Evolutionary conservation across 1,140 invertebrate species (phyloP).

Genomic region (Cataglyphis hispanica): DNA sequence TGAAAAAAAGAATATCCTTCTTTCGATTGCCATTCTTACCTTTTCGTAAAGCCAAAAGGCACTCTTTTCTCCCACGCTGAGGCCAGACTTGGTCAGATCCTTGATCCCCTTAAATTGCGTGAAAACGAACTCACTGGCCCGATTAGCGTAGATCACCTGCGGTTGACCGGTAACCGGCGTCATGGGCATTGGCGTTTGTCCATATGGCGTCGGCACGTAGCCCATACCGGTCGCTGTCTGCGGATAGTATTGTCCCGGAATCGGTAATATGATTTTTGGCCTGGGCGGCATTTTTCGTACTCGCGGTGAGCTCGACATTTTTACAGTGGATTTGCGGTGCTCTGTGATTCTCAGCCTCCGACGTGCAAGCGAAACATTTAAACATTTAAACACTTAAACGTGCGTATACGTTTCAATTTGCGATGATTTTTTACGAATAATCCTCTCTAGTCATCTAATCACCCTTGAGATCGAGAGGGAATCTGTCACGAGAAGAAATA

Average conservation of each 20-base stretch:
- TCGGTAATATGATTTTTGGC: conserved; percentile 87
- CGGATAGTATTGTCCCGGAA: conserved; percentile 84
- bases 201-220: conserved; percentile 82
- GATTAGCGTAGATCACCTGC: conserved; percentile 88
- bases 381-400: background rate
- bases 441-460: background rate
- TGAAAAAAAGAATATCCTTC: background rate
- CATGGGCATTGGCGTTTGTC: conserved; percentile 85
- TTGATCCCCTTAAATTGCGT: conserved; percentile 92
- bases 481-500: background rate
- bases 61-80: conserved; percentile 93
- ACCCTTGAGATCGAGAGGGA: background rate
- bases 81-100: conserved; percentile 92
- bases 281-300: conserved; percentile 80
- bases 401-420: background rate
- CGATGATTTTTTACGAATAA: background rate
- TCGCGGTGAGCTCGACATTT: conserved; percentile 82
- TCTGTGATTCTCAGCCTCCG: background rate
- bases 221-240: conserved; percentile 80
- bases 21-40: conserved; percentile 73
- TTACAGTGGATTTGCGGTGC: background rate
- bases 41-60: conserved; percentile 93
- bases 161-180: conserved; percentile 85
- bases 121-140: conserved; percentile 91
- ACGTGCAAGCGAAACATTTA: background rate